Evolutionary conservation across 1,140 invertebrate genomes (phyloP), one percentile per base, ranked within the genome.

Genomic region (Brachionus rotundiformis): DNA sequence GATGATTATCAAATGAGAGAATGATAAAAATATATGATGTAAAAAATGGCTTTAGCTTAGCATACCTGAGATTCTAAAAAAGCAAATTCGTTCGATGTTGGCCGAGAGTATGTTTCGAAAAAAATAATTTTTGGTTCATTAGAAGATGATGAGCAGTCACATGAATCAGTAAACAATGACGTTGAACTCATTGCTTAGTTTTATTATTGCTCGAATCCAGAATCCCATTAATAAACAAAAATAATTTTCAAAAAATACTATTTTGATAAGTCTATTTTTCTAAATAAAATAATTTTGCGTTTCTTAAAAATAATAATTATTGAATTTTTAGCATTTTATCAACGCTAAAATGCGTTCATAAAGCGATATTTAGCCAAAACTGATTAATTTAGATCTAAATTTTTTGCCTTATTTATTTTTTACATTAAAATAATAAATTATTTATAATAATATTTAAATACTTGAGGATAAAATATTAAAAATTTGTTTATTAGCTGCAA

Each of bases 381-480:
- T 19, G n/a, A 16, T 25, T 54, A 19, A 19, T 23, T 54, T 54
- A 19, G n/a, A 23, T 8, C 23, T 54, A n/a, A 16, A 54, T 54
- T 54, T 54, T n/a, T 39, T 39, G 36, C 5, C 19, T 54, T 54
- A 19, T 54, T 54, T 54, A 8, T 19, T 23, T 19, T 7, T 54
- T 23, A 23, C 1, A 54, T 19, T 19, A 54, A 54, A 54, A 54
- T 54, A 54, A 54, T n/a, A n/a, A n/a, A n/a, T 54, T 54, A 54
- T 54, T 54, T 54, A 54, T 54, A 54, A 54, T 54, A 54, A 54
- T 54, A 19, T 54, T 54, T 11, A 19, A 54, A n/a, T n/a, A 54
- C 16, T 41, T 41, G n/a, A 41, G n/a, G 10, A 41, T 41, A 41
- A 41, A 41, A 41, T 41, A 41, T n/a, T n/a, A n/a, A n/a, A n/a